A percentile compares a stretch with the other conserved stretches of the same genome.
phyloP scores from a whole-genome alignment of 2,797 vertebrate genomes.

The Phalloptychus januarius region DNA sequence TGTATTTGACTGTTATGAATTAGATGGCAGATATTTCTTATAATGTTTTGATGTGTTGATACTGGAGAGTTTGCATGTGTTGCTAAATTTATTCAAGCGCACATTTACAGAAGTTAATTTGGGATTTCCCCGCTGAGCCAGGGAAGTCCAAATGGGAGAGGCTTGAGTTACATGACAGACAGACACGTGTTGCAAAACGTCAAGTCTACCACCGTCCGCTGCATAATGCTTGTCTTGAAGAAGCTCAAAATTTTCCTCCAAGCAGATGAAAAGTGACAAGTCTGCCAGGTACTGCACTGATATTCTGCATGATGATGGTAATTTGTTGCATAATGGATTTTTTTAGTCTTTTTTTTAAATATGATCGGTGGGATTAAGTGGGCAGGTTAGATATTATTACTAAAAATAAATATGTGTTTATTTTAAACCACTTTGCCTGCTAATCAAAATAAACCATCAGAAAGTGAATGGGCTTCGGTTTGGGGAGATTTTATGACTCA shows the following conservation, averaged over 20 bases:
- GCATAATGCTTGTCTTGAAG: slow-evolving; percentile 5
- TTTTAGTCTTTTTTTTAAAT: neutral
- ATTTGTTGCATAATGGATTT: neutral
- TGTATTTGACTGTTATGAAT: neutral
- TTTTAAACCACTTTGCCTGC: neutral
- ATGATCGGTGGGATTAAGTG: neutral
- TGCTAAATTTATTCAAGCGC: slow-evolving; percentile 54
- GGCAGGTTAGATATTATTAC: neutral
- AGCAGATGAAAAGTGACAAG: neutral
- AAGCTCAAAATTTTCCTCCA: slow-evolving; percentile 3
- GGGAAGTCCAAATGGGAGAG: slow-evolving; percentile 35
- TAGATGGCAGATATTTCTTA: neutral
- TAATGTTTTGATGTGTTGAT: slow-evolving; percentile 13
- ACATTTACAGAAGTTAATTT: slow-evolving; percentile 72
- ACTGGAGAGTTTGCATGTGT: slow-evolving; percentile 31
- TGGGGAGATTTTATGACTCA: slow-evolving; percentile 4
- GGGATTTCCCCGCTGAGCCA: slow-evolving; percentile 52
- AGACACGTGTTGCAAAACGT: slow-evolving; percentile 31
- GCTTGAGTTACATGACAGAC: slow-evolving; percentile 69
- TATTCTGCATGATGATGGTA: slow-evolving; percentile 8
- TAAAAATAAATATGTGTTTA: neutral
- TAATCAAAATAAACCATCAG: neutral
- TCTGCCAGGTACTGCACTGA: slow-evolving; percentile 54
- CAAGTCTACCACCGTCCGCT: slow-evolving; percentile 11
- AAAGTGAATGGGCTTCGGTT: neutral